Conservation (phyloP, 2,113 vertebrate genomes). For the Hymenochirus boettgeri region DNA sequence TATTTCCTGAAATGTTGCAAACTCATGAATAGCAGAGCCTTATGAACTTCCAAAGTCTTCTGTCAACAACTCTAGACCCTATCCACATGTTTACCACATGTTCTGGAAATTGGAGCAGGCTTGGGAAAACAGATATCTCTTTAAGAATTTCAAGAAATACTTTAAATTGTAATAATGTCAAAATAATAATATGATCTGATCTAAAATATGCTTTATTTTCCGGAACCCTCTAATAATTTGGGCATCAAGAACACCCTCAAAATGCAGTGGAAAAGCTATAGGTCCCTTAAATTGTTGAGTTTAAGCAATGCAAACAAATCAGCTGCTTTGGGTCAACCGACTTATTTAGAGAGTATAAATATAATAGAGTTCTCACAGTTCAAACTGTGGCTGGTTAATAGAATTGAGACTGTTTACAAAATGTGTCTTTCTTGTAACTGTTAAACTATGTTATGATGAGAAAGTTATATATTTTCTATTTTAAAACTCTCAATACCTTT, state of each 20-base stretch:
- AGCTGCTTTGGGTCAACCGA: slow-evolving; percentile 2
- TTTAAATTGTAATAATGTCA: slow-evolving; percentile 9
- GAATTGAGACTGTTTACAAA: not conserved
- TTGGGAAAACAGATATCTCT: slow-evolving; percentile 32
- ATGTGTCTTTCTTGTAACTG: too few species aligned
- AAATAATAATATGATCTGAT: too few species aligned
- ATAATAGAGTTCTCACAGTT: slow-evolving; percentile 9
- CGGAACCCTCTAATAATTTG: not conserved
- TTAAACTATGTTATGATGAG: too few species aligned
- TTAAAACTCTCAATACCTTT: too few species aligned
- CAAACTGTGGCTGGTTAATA: not conserved
- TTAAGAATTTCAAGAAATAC: slow-evolving; percentile 39
- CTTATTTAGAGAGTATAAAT: not conserved
- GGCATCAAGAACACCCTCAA: not conserved
- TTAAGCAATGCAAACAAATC: slow-evolving; percentile 14
- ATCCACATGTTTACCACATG: slow-evolving; percentile 36
- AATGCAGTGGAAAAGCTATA: not conserved
- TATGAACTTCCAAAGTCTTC: not conserved
- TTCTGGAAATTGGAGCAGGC: slow-evolving; percentile 9
- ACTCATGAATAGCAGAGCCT: not conserved
- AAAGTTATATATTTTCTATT: too few species aligned
- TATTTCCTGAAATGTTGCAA: not conserved
- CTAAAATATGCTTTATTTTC: too few species aligned
- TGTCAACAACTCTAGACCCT: not conserved
- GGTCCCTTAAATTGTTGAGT: not conserved